Evolutionary conservation across 2,797 vertebrate genomes (phyloP), one percentile per base, ranked within the genome.

Genomic region (Helostoma temminkii): DNA sequence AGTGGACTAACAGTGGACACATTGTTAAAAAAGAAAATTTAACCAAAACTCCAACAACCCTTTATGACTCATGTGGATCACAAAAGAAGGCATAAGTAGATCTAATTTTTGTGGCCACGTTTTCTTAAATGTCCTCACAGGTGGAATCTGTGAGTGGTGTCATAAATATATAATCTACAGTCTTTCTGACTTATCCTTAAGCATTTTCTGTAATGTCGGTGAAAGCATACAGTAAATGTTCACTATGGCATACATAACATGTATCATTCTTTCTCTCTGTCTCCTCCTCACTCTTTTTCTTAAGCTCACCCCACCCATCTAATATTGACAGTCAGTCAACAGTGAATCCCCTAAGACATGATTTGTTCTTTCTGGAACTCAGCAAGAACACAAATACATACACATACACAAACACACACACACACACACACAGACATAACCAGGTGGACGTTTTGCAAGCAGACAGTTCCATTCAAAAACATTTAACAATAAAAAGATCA

Each of bases 211-310:
- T 53, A 16, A 65, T 71, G 66, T 56, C 18, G 56, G 55, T 74
- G 19, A 24, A 70, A 70, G n/a, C n/a, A n/a, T n/a, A n/a, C 41
- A 41, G 57, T 36, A 59, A 72, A 71, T 59, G 50, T 74, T 74
- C 22, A 48, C 34, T 59, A 71, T 41, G 65, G 53, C 36, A 58
- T 55, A 66, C 45, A 67, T 9, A 60, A 28, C 26, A 3, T 16
- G 12, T 55, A 61, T 39, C n/a, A 15, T 19, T 24, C 43, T 9
- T 9, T 7, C 49, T 42, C 28, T 58, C 16, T 16, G 12, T 55
- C 58, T 39, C n/a, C 11, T 19, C 21, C 43, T 9, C 7, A 7
- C 49, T 42, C 28, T 58, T 18, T 43, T 54, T 54, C 30, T 18
- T 1, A 12, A 49, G 36, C 24, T 14, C 1, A 41, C 72, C 66